Percentiles rank a stretch among this genome's conserved stretches.
These are phyloP conservation scores for Acropora yongei DNA, from an alignment of 64 coral and sea anemone genomes.

Conservation along the genomic window DNA sequence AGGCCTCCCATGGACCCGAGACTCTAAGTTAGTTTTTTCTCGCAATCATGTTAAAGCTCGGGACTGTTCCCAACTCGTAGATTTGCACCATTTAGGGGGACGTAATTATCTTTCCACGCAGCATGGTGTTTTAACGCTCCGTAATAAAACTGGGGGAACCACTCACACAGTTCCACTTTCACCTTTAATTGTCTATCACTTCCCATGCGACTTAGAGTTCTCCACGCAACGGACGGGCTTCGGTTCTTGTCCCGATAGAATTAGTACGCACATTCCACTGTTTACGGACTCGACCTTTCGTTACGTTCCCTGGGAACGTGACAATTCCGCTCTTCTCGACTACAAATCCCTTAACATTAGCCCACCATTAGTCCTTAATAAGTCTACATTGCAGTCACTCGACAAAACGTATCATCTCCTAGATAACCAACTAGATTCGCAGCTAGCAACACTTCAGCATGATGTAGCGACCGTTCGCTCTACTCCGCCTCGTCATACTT, in stretches of 20 bases:
- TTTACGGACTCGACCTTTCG: not conserved
- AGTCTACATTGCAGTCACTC: not conserved
- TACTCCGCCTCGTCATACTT: not conserved
- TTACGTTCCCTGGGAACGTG: not conserved
- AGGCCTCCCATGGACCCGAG: not conserved
- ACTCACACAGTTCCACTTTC: not conserved
- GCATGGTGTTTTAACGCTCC: not conserved
- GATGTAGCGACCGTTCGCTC: not conserved
- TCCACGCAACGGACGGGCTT: slow-evolving; percentile 3
- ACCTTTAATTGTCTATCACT: slow-evolving; percentile 6
- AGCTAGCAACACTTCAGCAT: not conserved
- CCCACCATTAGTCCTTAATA: not conserved
- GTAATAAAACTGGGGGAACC: not conserved
- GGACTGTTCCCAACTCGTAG: not conserved
- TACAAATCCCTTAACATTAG: slow-evolving; percentile 19
- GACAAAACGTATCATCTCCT: not conserved
- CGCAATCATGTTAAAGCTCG: not conserved
- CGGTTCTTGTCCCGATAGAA: not conserved
- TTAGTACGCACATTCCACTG: not conserved
- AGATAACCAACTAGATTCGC: not conserved
- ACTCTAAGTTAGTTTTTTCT: not conserved
- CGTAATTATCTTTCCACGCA: not conserved
- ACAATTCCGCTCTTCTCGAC: not conserved
- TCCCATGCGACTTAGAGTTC: slow-evolving; percentile 29
- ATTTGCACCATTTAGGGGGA: not conserved